These are phyloP conservation scores for Solea senegalensis DNA, from an alignment of 2,113 vertebrate genomes.

Conservation along the genomic window DNA sequence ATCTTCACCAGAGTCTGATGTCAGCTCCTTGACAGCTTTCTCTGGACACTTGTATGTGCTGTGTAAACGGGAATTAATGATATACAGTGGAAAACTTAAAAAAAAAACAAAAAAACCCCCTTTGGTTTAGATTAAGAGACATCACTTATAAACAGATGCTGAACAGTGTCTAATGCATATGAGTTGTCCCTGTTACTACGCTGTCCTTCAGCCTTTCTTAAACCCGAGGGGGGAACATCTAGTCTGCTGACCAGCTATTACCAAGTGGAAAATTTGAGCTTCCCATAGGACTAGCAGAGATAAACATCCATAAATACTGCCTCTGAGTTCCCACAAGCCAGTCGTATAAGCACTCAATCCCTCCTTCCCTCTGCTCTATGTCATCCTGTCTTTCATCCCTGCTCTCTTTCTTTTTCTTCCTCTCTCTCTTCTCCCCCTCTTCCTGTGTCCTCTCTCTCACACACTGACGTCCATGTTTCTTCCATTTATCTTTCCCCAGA, in stretches of 20 bases:
- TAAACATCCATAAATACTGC: constrained; percentile 79
- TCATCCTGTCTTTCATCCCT: constrained; percentile 46
- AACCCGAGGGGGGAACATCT: constrained; percentile 32
- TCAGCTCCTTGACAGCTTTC: constrained; percentile 33
- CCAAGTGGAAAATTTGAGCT: constrained; percentile 76
- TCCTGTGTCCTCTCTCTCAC: constrained; percentile 36
- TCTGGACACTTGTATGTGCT: constrained; percentile 27
- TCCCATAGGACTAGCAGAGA: constrained; percentile 67
- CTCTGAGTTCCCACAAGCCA: constrained; percentile 70
- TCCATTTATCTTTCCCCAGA: constrained; percentile 23
- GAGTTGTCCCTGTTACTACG: constrained; percentile 35
- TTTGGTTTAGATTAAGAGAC: constrained; percentile 53
- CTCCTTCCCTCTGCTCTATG: constrained; percentile 45
- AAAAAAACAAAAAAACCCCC: constrained; percentile 20
- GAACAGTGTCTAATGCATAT: constrained; percentile 25
- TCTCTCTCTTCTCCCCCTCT: constrained; percentile 26
- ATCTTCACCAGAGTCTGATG: constrained; percentile 55
- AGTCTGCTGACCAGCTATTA: constrained; percentile 59
- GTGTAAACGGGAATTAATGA: constrained; percentile 51
- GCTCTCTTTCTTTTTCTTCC: constrained; percentile 7
- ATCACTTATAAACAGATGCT: constrained; percentile 54
- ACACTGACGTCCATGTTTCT: constrained; percentile 18
- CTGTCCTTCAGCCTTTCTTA: constrained; percentile 28
- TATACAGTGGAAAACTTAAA: constrained; percentile 15
- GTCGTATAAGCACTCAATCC: constrained; percentile 30